A percentile compares a stretch with the other conserved stretches of the same genome.
These are phyloP conservation scores for Arnoldichthys spilopterus DNA, from an alignment of 2,797 vertebrate species.

Conservation along the genomic window DNA sequence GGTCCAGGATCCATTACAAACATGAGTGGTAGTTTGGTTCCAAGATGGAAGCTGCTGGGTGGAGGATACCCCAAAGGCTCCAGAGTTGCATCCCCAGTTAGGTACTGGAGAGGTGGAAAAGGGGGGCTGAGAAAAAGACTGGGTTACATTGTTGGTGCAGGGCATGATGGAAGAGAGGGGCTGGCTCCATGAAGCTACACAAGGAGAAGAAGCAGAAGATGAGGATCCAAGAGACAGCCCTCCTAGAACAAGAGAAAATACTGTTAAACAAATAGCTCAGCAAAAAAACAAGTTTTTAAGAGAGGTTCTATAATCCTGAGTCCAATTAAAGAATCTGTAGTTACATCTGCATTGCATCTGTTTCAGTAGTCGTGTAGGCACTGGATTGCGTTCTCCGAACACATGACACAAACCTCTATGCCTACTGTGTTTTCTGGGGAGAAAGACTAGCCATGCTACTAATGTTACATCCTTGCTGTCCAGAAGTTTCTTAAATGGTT, in stretches of 20 bases:
- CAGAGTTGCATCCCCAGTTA: conserved; percentile 69
- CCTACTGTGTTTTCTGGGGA: too few relatives aligned
- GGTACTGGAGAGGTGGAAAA: conserved; percentile 79
- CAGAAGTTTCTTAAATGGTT: too few relatives aligned
- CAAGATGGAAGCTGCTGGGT: conserved; percentile 72
- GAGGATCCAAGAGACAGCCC: conserved; percentile 61
- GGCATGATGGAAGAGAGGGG: conserved; percentile 52
- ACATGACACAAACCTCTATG: too few relatives aligned
- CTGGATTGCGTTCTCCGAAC: too few relatives aligned
- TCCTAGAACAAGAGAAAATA: conserved; percentile 58
- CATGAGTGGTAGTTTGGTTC: conserved; percentile 66
- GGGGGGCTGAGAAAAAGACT: conserved; percentile 73
- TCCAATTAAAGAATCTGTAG: too few relatives aligned
- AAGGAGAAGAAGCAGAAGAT: conserved; percentile 36
- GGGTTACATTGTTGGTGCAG: conserved; percentile 56
- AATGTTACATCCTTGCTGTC: too few relatives aligned
- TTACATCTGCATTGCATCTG: too few relatives aligned
- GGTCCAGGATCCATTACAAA: conserved; percentile 74
- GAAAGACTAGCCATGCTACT: too few relatives aligned
- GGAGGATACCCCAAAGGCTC: conserved; percentile 64
- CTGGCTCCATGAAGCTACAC: conserved; percentile 43
- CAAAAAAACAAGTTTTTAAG: conserved; percentile 63
- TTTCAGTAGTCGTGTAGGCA: too few relatives aligned
- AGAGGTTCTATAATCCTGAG: not conserved
- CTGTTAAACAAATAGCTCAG: not conserved